phyloP scores from a whole-genome alignment of 1,140 invertebrate genomes.

The Diprion similis region DNA sequence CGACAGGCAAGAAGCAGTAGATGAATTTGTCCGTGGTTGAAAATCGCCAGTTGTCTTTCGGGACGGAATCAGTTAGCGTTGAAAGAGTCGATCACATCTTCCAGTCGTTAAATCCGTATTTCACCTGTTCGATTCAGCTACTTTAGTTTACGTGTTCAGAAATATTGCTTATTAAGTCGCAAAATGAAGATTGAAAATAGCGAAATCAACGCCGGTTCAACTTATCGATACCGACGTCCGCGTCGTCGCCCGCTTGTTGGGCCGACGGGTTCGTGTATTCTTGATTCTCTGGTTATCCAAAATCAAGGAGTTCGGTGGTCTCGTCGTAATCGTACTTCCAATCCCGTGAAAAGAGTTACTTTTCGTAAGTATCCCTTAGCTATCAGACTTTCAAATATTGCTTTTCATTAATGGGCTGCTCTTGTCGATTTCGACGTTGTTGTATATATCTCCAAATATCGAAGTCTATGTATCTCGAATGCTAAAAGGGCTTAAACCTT shows the following conservation, averaged over 20 bases:
- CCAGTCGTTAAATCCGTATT: background rate
- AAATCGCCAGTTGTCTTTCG: background rate
- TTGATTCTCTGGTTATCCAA: slow-evolving; percentile 45
- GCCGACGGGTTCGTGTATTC: slow-evolving; percentile 50
- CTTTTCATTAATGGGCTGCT: too few species aligned
- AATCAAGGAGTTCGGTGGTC: slow-evolving; percentile 50
- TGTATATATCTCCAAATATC: too few species aligned
- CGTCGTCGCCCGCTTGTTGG: slow-evolving; percentile 51
- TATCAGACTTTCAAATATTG: too few species aligned
- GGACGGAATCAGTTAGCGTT: background rate
- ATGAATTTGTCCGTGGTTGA: background rate
- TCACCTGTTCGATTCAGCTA: background rate
- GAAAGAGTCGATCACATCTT: too few species aligned
- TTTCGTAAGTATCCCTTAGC: slow-evolving; percentile 44
- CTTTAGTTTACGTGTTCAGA: background rate
- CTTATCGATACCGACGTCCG: slow-evolving; percentile 45
- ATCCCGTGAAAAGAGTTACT: slow-evolving; percentile 36
- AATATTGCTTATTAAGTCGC: background rate
- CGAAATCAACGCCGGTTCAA: slow-evolving; percentile 22
- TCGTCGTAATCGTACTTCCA: slow-evolving; percentile 35
- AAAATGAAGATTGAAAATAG: slow-evolving; percentile 32
- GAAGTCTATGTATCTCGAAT: too few species aligned
- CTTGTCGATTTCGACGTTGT: too few species aligned
- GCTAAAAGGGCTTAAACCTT: too few species aligned
- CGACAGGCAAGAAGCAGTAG: background rate